These are phyloP conservation scores for Mesorhabditis sp. DNA, from an alignment of 2,888 invertebrate species.

Conservation along the genomic window DNA sequence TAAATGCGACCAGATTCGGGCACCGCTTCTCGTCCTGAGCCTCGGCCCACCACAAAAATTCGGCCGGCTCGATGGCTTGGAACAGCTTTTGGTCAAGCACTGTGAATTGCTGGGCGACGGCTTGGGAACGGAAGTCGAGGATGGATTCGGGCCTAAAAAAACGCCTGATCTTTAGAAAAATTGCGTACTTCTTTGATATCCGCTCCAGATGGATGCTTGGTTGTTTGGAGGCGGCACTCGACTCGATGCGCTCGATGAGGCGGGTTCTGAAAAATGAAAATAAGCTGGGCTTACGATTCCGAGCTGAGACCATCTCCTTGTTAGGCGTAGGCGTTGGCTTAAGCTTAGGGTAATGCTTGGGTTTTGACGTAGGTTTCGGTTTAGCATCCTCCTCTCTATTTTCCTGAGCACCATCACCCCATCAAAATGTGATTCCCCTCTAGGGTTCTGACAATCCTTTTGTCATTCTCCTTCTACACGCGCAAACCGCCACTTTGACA, in stretches of 20 bases:
- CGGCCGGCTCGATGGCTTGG: constrained; percentile 91
- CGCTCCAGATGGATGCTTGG: neutral
- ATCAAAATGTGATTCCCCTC: no score
- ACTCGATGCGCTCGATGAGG: constrained; percentile 16
- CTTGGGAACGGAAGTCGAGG: constrained; percentile 77
- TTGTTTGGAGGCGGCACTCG: constrained; percentile 6
- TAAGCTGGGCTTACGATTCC: no score
- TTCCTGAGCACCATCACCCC: no score
- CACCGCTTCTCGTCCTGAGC: constrained; percentile 95
- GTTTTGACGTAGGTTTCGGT: no score
- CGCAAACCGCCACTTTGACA: no score
- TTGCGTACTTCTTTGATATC: constrained; percentile 2
- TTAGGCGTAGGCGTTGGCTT: no score
- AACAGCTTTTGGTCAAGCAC: constrained; percentile 89
- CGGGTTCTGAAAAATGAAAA: constrained; percentile 9
- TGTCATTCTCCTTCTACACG: no score
- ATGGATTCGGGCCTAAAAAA: constrained; percentile 31
- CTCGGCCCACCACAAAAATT: constrained; percentile 92
- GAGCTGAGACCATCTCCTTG: no score
- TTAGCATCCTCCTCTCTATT: no score
- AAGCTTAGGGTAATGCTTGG: no score
- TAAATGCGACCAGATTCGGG: constrained; percentile 91
- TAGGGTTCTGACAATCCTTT: no score
- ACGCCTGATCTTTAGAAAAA: neutral
- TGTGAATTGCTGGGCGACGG: constrained; percentile 97